These are phyloP conservation scores for Mythimna vitellina DNA, from an alignment of 2,888 invertebrate genomes.

Conservation along the genomic window DNA sequence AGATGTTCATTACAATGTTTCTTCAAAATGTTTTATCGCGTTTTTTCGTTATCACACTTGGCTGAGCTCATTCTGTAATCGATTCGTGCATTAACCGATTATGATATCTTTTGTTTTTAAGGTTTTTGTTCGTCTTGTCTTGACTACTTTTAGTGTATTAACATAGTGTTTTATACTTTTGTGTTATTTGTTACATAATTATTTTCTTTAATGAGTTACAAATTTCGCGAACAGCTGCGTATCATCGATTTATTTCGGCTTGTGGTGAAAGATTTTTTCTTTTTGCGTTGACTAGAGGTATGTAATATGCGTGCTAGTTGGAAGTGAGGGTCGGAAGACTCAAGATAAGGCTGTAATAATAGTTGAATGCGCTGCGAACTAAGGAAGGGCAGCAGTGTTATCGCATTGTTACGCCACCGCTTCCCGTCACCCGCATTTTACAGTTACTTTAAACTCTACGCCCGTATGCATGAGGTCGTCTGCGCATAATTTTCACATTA, in stretches of 20 bases:
- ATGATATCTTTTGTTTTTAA: slow-evolving; percentile 60
- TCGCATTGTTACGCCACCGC: slow-evolving; percentile 53
- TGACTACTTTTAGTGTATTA: slow-evolving; percentile 19
- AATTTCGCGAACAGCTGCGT: slow-evolving; percentile 15
- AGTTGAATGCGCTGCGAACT: slow-evolving; percentile 40
- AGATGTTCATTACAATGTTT: slow-evolving; percentile 31
- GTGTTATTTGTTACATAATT: slow-evolving; percentile 2
- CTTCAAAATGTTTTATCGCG: slow-evolving; percentile 69
- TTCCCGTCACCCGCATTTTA: slow-evolving; percentile 75
- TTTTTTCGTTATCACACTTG: slow-evolving; percentile 70
- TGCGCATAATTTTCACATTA: slow-evolving; percentile 42
- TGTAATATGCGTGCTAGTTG: slow-evolving; percentile 15
- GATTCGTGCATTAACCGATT: slow-evolving; percentile 69
- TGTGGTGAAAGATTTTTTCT: slow-evolving; percentile 16
- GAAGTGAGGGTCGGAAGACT: slow-evolving; percentile 43
- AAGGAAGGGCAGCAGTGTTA: slow-evolving; percentile 59
- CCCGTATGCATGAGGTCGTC: slow-evolving; percentile 59
- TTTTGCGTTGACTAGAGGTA: slow-evolving; percentile 10
- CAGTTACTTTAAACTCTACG: slow-evolving; percentile 49
- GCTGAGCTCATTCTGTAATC: slow-evolving; percentile 70
- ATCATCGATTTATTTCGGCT: background rate
- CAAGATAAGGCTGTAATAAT: slow-evolving; percentile 57
- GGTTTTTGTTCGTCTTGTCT: slow-evolving; percentile 17
- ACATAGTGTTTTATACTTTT: background rate
- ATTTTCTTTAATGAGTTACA: background rate